phyloP scores from a whole-genome alignment of 1,140 invertebrate species.

The Amphibalanus amphitrite region DNA sequence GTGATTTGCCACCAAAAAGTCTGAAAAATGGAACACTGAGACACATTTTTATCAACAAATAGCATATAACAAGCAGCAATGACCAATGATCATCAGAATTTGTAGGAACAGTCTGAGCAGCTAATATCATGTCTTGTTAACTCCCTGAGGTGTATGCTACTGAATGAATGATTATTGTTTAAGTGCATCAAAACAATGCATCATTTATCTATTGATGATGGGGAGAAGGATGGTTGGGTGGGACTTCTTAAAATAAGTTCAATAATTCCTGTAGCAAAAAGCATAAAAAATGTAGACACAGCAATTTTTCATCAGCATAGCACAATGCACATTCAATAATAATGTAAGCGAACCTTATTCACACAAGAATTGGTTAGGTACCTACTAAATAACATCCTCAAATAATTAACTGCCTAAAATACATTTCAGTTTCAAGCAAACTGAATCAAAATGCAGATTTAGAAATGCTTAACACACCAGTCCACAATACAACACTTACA shows the following conservation, averaged over 20 bases:
- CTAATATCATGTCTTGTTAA: too few species aligned
- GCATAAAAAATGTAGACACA: too few species aligned
- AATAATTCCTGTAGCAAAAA: too few species aligned
- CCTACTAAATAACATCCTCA: neutral
- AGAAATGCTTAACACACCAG: neutral
- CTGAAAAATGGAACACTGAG: too few species aligned
- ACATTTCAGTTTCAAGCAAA: neutral
- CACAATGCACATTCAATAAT: neutral
- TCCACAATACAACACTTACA: neutral
- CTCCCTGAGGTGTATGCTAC: too few species aligned
- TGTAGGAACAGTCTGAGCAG: constrained; percentile 6
- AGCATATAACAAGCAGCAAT: constrained; percentile 5
- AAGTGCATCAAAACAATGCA: too few species aligned
- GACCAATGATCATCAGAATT: neutral
- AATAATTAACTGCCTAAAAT: too few species aligned
- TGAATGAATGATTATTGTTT: constrained; percentile 34
- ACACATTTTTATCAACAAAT: constrained; percentile 17
- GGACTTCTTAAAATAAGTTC: too few species aligned
- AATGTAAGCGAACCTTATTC: neutral
- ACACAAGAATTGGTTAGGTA: neutral
- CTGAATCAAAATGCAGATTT: too few species aligned
- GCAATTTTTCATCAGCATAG: neutral
- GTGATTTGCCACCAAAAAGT: too few species aligned
- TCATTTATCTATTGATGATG: constrained; percentile 1
- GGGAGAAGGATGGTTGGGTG: too few species aligned